A percentile compares a stretch with the other conserved stretches of the same genome.
Conservation (phyloP, 2,888 invertebrate genomes). For the Cristatella mucedo region DNA sequence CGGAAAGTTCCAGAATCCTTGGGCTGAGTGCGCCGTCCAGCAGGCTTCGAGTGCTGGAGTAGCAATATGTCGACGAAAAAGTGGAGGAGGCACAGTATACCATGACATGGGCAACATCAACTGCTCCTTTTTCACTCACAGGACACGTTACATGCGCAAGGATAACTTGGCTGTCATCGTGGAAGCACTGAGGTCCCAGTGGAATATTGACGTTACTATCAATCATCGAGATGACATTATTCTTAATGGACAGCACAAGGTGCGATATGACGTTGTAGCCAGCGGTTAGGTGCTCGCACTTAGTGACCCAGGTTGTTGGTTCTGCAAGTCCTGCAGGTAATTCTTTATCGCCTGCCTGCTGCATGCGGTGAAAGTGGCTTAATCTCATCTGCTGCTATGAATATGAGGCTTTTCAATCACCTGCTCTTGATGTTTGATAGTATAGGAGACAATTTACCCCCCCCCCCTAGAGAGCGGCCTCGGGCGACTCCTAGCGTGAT, state of each 20-base stretch:
- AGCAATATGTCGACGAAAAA: slow-evolving; percentile 67
- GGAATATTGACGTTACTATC: slow-evolving; percentile 58
- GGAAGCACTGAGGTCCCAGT: slow-evolving; percentile 62
- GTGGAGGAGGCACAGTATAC: slow-evolving; percentile 88
- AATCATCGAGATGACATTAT: slow-evolving; percentile 73
- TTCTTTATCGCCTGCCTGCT: no score
- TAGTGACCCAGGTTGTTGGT: no score
- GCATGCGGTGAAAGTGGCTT: no score
- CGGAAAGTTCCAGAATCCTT: slow-evolving; percentile 91
- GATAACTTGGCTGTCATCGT: slow-evolving; percentile 74
- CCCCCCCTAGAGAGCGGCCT: no score
- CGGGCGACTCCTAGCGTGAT: no score
- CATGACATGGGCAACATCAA: slow-evolving; percentile 62
- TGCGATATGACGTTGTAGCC: slow-evolving; percentile 15
- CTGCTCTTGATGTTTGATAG: no score
- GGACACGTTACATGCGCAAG: slow-evolving; percentile 64
- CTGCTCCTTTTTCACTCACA: slow-evolving; percentile 72
- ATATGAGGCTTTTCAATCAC: no score
- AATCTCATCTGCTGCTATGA: no score
- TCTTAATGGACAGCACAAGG: slow-evolving; percentile 47
- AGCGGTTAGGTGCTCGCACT: no score
- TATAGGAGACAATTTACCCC: no score
- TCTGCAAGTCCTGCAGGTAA: no score
- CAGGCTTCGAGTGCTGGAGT: slow-evolving; percentile 52
- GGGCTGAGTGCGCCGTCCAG: slow-evolving; percentile 69